Evolutionary conservation across 2,888 invertebrate species (phyloP), one percentile per base, ranked within the genome.

Genomic region (Timandra comae): DNA sequence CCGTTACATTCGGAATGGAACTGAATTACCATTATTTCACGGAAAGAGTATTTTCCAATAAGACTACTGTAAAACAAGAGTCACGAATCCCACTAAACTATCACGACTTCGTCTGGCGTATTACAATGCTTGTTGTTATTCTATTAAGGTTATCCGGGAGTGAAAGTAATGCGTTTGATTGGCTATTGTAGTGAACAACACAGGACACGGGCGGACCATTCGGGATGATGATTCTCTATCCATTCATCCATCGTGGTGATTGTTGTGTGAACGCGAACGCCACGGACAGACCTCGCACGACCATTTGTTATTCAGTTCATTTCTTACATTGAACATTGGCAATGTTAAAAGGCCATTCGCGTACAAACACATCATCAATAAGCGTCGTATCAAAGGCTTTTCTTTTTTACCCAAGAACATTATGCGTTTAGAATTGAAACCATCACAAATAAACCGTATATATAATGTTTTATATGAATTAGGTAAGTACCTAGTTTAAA

Each of bases 81-180:
- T 82, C 82, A 84, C 82, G 84, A 82, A 60, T 66, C 72, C 75
- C 67, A 62, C 70, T 68, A 72, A 70, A 72, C 71, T 71, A 78
- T 81, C 82, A 84, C 82, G 81, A 81, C 59, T 72, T 51, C 52
- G 58, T 66, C 63, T 60, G 49, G 66, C 61, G 58, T 73, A 81
- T 74, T 74, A 81, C 76, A 79, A 81, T 78, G 62, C 72, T 64
- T 59, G 63, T 72, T 71, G 71, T 77, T 75, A 75, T 74, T 75
- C 69, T 68, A 72, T 81, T 78, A 78, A 68, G 65, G 65, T 67
- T 68, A 63, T 67, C 66, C 58, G 59, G 66, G 76, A 73, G 79
- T 77, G 80, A 82, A 84, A 82, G 84, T 79, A 68, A 62, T 50
- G 47, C 61, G 61, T 56, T 66, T 78, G 80, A 79, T 80, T 77